These are phyloP conservation scores for Dicycla oo DNA, from an alignment of 2,888 invertebrate species.

Conservation along the genomic window DNA sequence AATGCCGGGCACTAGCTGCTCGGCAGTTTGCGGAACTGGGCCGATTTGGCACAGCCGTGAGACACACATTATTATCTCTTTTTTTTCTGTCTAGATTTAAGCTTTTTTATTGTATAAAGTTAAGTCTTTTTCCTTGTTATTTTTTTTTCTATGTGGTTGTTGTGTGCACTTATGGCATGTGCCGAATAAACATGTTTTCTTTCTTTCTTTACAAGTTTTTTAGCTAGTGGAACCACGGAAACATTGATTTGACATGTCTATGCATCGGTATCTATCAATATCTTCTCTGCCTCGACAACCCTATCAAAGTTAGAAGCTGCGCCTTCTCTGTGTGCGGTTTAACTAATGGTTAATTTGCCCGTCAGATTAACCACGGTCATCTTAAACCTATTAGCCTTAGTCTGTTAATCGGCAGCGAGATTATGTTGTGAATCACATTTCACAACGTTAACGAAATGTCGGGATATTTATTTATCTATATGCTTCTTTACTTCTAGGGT, in stretches of 20 bases:
- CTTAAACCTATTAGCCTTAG: conserved; percentile 80
- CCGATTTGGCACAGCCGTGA: too few species aligned
- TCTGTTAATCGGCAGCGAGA: conserved; percentile 76
- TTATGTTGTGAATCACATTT: conserved; percentile 76
- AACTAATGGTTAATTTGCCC: conserved; percentile 79
- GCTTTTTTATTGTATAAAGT: too few species aligned
- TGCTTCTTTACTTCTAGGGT: neutral
- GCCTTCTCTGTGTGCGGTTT: conserved; percentile 77
- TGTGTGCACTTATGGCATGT: too few species aligned
- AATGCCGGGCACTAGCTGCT: too few species aligned
- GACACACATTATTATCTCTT: too few species aligned
- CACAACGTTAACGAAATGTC: conserved; percentile 57
- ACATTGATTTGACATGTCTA: neutral
- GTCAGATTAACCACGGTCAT: conserved; percentile 80
- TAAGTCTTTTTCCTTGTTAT: too few species aligned
- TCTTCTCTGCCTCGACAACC: conserved; percentile 44
- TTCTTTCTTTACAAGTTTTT: too few species aligned
- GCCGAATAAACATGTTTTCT: too few species aligned
- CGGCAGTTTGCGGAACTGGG: too few species aligned
- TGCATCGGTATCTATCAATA: too few species aligned
- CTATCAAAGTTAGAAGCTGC: conserved; percentile 48
- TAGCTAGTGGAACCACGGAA: neutral
- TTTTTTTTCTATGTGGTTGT: too few species aligned
- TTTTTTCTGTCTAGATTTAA: too few species aligned
- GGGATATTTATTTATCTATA: conserved; percentile 40